Evolutionary conservation across 2,888 invertebrate genomes (phyloP), one percentile per base, ranked within the genome.

Genomic region (Sceliomorpha sp.): DNA sequence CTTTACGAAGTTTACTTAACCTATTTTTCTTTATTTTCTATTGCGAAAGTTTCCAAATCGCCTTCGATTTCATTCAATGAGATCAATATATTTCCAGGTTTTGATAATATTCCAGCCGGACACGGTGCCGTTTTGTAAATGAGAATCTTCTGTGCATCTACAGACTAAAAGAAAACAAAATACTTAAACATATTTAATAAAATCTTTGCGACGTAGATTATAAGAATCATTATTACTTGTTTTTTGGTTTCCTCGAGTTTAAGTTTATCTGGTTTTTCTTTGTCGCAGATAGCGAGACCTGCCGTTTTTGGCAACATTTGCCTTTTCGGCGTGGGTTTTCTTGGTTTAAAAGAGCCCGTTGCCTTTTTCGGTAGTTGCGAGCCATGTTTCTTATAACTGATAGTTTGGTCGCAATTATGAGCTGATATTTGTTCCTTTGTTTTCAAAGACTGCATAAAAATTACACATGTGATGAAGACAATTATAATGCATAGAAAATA

Each of bases 331-430:
- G 86, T 86, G 40, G 85, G 84, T 73, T 83, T 87, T 59, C 85
- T 77, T 45, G 87, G 82, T 42, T 88, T 88, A 50, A 87, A 86
- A n/a, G 86, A 83, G 39, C 84, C 86, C 0, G 82, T 82, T n/a
- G 84, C 84, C 72, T 86, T 86, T 72, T 80, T 86, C 45, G 87
- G 86, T 62, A 87, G 74, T 50, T 87, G 87, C 24, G 83, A 85
- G 45, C 73, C 15, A 50, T 72, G 82, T 37, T 85, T 87, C 31
- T 82, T 85, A 15, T 73, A 75, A 15, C 83, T 83, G 1, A 55
- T 39, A 15, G 79, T 75, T 59, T 82, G 84, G 20, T 86, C 86
- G 59, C 87, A 87, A 58, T 81, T 86, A 51, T 87, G 87, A 60
- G 78, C 80, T 20, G 84, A 29, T 20, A 88, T 69, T 47, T 86